A percentile compares a stretch with the other conserved stretches of the same genome.
Evolutionary conservation across 2,113 vertebrate species (phyloP).

Genomic region (Lepus americanus): DNA sequence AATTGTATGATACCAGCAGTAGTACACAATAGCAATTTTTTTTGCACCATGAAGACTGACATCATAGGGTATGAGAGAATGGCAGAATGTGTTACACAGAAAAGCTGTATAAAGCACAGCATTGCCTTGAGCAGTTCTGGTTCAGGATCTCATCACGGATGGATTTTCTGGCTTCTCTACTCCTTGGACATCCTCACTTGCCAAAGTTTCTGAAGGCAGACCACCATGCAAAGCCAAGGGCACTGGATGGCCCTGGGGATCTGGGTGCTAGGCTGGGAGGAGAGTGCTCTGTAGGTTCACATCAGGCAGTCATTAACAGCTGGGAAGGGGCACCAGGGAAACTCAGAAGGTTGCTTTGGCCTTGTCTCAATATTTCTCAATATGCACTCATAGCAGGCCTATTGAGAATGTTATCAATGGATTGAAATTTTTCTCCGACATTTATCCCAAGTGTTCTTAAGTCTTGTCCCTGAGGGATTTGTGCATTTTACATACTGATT

Average conservation of each 20-base stretch:
- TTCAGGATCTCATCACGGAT: rapidly evolving
- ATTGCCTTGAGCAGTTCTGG: rapidly evolving
- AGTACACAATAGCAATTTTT: neutral
- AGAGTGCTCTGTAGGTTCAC: too few relatives aligned
- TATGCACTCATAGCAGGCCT: rapidly evolving
- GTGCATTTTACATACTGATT: slow-evolving; percentile 61
- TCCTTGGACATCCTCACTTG: neutral
- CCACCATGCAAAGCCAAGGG: rapidly evolving
- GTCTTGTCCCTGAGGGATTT: slow-evolving; percentile 41
- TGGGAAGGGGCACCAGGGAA: neutral
- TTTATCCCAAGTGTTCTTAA: neutral
- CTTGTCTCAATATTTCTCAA: neutral
- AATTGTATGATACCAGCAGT: neutral
- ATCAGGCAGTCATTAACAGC: neutral
- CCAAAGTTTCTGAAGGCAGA: rapidly evolving
- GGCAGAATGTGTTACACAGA: neutral
- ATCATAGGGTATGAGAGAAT: neutral
- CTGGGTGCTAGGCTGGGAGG: neutral
- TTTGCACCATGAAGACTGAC: neutral
- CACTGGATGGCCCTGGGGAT: neutral
- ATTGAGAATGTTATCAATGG: neutral
- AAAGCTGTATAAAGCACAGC: neutral
- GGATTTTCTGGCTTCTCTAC: neutral
- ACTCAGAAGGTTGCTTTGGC: neutral
- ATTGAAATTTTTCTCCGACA: neutral